Evolutionary conservation across 2,888 invertebrate species (phyloP).

Genomic region (Rapana venosa): DNA sequence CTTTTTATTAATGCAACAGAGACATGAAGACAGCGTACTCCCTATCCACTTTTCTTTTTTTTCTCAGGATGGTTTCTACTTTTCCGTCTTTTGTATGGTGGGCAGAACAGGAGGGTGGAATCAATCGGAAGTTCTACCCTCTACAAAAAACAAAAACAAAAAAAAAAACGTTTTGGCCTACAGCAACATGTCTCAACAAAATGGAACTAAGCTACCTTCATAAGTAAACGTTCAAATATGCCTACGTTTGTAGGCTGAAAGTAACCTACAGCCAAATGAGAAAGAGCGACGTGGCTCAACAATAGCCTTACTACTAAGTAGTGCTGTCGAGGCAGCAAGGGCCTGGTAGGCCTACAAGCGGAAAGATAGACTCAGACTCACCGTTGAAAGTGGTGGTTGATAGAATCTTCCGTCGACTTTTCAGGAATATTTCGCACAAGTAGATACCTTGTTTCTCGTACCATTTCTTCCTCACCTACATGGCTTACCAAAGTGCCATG

Average conservation of each 20-base stretch:
- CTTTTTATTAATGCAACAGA: no score
- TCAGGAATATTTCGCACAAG: conserved; percentile 99
- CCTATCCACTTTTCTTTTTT: no score
- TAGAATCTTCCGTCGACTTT: conserved; percentile 97
- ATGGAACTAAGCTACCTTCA: no score
- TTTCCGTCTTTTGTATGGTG: no score
- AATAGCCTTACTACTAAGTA: background rate
- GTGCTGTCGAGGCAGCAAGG: background rate
- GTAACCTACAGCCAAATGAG: background rate
- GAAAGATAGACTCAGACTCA: conserved; percentile 82
- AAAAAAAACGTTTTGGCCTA: no score
- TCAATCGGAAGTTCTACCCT: no score
- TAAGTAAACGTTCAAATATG: no score
- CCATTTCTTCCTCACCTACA: conserved; percentile 83
- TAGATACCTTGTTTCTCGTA: conserved; percentile 99
- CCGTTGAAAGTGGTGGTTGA: conserved; percentile 98
- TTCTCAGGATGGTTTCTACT: no score
- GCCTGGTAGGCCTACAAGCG: background rate
- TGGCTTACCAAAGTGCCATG: conserved; percentile 56
- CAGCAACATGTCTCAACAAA: no score
- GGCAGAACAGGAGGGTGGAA: no score
- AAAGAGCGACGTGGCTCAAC: background rate
- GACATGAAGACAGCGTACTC: no score
- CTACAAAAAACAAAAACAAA: no score
- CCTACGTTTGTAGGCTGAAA: background rate